Base-by-base conservation (phyloP, 2,113 vertebrate genomes). In the Azemiops feae region DNA sequence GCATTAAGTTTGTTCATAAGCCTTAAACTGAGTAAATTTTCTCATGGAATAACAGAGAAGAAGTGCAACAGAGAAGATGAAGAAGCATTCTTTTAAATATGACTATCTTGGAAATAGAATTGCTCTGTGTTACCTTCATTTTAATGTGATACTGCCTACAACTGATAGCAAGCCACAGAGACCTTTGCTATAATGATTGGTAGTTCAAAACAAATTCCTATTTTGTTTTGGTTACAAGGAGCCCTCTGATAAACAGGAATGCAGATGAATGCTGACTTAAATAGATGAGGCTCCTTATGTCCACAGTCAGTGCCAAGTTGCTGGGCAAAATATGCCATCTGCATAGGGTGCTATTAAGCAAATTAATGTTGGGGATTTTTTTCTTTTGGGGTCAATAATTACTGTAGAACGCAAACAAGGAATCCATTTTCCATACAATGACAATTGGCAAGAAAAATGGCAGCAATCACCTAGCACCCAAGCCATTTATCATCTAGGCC, bases 231-330 rank as follows among this genome's bases (percentile, higher is more conserved):
- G 96, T 93, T 96, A 93, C 93, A 94, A 97, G 97, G 94, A 97
- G 60, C 90, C 69, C 90, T 91, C 95, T 97, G 97, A 98, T 97
- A 97, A 97, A 98, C 95, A 3, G 34, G 64, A 74, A 81, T 92
- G 94, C 91, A 14, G 12, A 96, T 92, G 60, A 93, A 94, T 93
- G 85, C 93, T 97, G 97, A 97, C 96, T 0, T 95, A 95, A 95
- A 98, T 94, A 91, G 94, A 98, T 96, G 97, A 98, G 96, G 87
- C 27, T n/a, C 90, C 92, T 96, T 92, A 94, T 95, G 95, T 93
- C 93, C 95, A 90, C 57, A 91, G 7, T 92, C 92, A 8, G 93
- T 96, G 97, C 97, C 97, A 97, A 92, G 25, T 93, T 85, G 91
- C 95, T 88, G 90, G 93, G 94, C 57, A 97, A 96, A 97, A 97